These are phyloP conservation scores for Rutpela maculata DNA, from an alignment of 2,888 invertebrate genomes.

Conservation along the genomic window DNA sequence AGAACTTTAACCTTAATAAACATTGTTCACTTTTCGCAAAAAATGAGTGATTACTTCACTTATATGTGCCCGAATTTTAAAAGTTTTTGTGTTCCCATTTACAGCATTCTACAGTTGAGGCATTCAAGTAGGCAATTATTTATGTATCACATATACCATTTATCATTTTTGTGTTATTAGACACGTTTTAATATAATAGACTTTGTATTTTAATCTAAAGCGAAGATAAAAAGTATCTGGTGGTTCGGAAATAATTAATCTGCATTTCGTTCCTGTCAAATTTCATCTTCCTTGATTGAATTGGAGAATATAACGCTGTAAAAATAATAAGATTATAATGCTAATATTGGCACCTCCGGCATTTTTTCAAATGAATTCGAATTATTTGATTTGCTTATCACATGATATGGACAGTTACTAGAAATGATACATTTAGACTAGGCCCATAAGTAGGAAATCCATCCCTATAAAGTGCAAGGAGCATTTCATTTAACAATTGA, in stretches of 20 bases:
- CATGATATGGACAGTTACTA: too few relatives aligned
- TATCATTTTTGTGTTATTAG: constrained; percentile 23
- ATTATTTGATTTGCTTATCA: neutral
- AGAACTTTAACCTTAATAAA: neutral
- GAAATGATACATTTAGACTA: too few relatives aligned
- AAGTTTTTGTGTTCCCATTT: constrained; percentile 14
- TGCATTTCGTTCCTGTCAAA: constrained; percentile 8
- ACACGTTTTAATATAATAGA: constrained; percentile 15
- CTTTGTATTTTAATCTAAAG: constrained; percentile 24
- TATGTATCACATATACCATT: constrained; percentile 13
- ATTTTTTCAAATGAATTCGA: neutral
- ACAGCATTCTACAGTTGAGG: neutral
- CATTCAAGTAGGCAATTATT: neutral
- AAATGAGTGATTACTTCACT: constrained; percentile 16
- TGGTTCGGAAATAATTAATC: neutral
- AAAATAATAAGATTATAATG: neutral
- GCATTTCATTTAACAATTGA: too few relatives aligned
- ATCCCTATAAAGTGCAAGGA: too few relatives aligned
- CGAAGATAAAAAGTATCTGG: constrained; percentile 12
- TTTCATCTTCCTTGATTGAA: constrained; percentile 1
- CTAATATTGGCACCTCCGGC: constrained; percentile 4
- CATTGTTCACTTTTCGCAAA: constrained; percentile 1
- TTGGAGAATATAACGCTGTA: too few relatives aligned
- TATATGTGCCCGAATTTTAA: constrained; percentile 10
- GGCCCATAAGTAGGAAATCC: too few relatives aligned